These are phyloP conservation scores for Chrysaora quinquecirrha DNA, from an alignment of 30 jellyfish, hydroid and myxozoan species.

Conservation along the genomic window DNA sequence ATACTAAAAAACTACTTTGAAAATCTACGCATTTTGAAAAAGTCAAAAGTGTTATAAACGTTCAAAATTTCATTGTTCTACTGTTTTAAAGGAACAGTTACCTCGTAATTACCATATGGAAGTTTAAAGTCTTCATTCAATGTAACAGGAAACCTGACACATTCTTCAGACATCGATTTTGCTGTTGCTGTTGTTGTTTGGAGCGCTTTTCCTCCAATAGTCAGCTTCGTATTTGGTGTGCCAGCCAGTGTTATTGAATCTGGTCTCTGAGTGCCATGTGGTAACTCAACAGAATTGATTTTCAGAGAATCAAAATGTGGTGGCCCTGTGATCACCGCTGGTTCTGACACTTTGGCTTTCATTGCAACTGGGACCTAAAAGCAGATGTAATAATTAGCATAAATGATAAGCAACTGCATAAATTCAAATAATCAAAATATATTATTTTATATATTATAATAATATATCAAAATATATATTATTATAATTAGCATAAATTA, in stretches of 20 bases:
- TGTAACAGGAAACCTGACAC: neutral
- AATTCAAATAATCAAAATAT: too few relatives aligned
- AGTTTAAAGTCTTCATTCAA: neutral
- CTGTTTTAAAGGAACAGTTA: conserved; percentile 38
- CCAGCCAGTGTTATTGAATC: conserved; percentile 36
- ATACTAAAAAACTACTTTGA: neutral
- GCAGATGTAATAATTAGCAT: neutral
- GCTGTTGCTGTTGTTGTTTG: neutral
- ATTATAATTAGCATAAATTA: too few relatives aligned
- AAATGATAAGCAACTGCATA: neutral
- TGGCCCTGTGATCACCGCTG: conserved; percentile 74
- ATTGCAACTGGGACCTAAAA: conserved; percentile 66
- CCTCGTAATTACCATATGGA: conserved; percentile 48
- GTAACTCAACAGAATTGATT: conserved; percentile 48
- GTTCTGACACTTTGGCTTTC: conserved; percentile 69
- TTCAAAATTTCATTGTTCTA: neutral
- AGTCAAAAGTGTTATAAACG: too few relatives aligned
- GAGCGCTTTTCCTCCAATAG: neutral
- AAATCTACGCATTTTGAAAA: too few relatives aligned
- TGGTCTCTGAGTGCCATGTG: conserved; percentile 21
- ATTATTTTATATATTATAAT: too few relatives aligned
- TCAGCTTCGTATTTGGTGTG: conserved; percentile 59
- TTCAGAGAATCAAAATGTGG: conserved; percentile 43
- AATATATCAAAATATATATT: too few relatives aligned
- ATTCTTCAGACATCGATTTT: neutral